phyloP scores from a whole-genome alignment of 2,888 invertebrate species.

The Yponomeuta evonymella region DNA sequence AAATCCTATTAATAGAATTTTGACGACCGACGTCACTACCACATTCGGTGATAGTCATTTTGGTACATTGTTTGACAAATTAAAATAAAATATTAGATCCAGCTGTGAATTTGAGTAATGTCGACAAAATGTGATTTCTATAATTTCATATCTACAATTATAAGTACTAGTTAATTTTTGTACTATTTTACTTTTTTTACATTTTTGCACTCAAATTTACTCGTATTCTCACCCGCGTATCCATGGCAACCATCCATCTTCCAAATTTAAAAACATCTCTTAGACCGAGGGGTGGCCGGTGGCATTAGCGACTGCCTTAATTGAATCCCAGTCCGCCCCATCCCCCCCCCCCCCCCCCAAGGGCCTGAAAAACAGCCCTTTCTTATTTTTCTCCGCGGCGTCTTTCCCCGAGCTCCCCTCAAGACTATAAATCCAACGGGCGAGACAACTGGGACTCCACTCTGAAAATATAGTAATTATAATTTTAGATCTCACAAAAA shows the following conservation, averaged over 20 bases:
- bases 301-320: constrained; percentile 41
- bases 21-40: too few species aligned
- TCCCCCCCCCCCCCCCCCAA: constrained; percentile 35
- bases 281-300: not conserved
- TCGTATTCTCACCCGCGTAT: not conserved
- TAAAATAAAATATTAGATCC: too few species aligned
- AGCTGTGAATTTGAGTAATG: too few species aligned
- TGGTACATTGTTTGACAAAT: too few species aligned
- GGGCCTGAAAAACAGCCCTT: constrained; percentile 66
- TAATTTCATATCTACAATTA: too few species aligned
- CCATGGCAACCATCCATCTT: not conserved
- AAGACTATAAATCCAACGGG: constrained; percentile 70
- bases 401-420: constrained; percentile 34
- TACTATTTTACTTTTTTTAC: not conserved
- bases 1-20: too few species aligned
- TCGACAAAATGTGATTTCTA: too few species aligned
- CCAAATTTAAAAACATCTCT: not conserved
- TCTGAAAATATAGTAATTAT: not conserved
- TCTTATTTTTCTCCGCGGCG: constrained; percentile 65
- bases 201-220: not conserved
- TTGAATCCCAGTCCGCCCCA: constrained; percentile 60
- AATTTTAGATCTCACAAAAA: too few species aligned
- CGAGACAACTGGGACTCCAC: not conserved
- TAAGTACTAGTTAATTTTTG: too few species aligned
- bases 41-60: too few species aligned